These are phyloP conservation scores for Drosophila infuscata DNA, from an alignment of 2,888 invertebrate species.

Conservation along the genomic window DNA sequence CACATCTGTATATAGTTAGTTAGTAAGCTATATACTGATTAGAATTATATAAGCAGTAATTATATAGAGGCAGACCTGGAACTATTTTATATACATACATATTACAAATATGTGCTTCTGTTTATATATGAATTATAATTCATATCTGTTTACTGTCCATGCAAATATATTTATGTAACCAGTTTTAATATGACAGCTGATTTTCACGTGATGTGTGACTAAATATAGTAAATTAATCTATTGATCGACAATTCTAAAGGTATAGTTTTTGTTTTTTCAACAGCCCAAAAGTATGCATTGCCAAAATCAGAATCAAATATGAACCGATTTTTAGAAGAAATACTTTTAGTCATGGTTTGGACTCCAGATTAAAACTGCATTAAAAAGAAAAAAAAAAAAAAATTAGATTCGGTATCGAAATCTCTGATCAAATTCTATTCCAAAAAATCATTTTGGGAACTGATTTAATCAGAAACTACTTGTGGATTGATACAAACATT, in stretches of 20 bases:
- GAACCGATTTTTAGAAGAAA: neutral
- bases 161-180: neutral
- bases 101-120: neutral
- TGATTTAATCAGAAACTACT: neutral
- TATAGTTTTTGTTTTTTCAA: fast-evolving
- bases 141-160: neutral
- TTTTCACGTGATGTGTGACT: neutral
- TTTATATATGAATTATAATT: neutral
- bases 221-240: neutral
- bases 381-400: neutral
- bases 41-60: conserved; percentile 33
- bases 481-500: neutral
- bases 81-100: conserved; percentile 10
- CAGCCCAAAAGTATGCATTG: conserved; percentile 34
- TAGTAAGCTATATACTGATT: conserved; percentile 42
- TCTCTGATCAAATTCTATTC: neutral
- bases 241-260: conserved; percentile 10
- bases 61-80: conserved; percentile 34
- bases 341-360: neutral
- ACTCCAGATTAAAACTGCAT: neutral
- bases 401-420: neutral
- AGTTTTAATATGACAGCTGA: neutral
- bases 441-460: neutral
- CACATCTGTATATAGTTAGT: neutral
- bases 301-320: neutral